Percentiles rank a stretch among this genome's conserved stretches.
These are phyloP conservation scores for Mastomys natalensis DNA, from an alignment of 2,113 vertebrate genomes.

Conservation along the genomic window DNA sequence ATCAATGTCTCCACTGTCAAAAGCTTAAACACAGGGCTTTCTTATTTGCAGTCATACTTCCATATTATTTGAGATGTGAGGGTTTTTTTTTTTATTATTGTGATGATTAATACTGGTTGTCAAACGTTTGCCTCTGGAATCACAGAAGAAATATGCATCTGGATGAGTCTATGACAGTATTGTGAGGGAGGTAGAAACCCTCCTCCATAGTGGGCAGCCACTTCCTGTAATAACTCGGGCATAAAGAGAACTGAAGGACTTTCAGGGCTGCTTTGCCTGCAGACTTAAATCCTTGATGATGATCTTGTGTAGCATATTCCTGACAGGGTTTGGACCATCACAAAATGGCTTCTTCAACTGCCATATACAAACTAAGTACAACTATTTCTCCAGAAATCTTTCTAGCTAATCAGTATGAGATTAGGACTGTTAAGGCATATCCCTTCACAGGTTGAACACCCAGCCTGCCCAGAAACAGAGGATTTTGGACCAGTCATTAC, in stretches of 20 bases:
- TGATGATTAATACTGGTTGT: not conserved
- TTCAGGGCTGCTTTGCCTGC: not conserved
- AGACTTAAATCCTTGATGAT: fast-evolving
- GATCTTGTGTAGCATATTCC: not conserved
- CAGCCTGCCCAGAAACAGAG: not conserved
- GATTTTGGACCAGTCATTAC: not conserved
- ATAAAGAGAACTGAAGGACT: not conserved
- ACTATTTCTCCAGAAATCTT: no score
- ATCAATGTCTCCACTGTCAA: not conserved
- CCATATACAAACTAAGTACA: no score
- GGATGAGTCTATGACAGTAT: not conserved
- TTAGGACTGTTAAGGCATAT: not conserved
- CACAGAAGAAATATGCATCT: not conserved
- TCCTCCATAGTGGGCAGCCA: not conserved
- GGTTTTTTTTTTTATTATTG: not conserved
- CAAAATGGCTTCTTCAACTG: not conserved
- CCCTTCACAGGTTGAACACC: not conserved
- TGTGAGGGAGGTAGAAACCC: no score
- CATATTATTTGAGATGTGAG: conserved; percentile 7
- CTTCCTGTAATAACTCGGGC: not conserved
- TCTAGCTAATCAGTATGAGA: no score
- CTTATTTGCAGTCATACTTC: conserved; percentile 26
- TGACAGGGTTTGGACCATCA: not conserved
- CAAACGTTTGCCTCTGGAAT: not conserved
- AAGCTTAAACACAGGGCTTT: not conserved